Conservation (phyloP, 2,797 vertebrate genomes). For the Urocyon cinereoargenteus region DNA sequence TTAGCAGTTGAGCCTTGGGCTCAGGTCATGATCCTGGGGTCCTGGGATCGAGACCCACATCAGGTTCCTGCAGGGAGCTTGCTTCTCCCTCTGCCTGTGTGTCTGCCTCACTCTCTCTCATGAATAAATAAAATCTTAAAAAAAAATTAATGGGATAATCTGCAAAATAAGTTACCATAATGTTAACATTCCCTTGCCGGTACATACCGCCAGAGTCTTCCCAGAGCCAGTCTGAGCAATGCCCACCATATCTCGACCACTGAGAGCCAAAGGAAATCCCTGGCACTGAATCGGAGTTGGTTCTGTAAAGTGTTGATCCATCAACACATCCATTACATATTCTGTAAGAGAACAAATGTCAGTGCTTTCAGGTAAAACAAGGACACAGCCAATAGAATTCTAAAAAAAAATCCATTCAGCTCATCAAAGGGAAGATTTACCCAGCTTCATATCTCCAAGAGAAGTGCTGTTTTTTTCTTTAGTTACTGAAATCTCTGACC, state of each 20-base stretch:
- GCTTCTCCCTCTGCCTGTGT: too few species aligned
- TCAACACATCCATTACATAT: constrained; percentile 96
- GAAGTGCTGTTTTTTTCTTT: not conserved
- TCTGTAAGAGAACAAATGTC: constrained; percentile 87
- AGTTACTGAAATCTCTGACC: not conserved
- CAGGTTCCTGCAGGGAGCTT: too few species aligned
- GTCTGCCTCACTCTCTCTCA: too few species aligned
- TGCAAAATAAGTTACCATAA: not conserved
- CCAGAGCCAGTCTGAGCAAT: constrained; percentile 99
- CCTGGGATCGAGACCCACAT: too few species aligned
- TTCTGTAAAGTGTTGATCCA: constrained; percentile 97
- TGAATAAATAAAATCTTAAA: not conserved
- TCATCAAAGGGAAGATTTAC: not conserved
- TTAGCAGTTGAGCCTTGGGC: too few species aligned
- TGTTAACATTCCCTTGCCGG: not conserved
- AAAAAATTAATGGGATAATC: not conserved
- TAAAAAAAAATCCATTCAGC: not conserved
- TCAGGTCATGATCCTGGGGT: too few species aligned
- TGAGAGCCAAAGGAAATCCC: constrained; percentile 96
- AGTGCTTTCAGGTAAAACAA: constrained; percentile 38
- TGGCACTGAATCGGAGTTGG: constrained; percentile 98
- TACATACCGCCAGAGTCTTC: constrained; percentile 96
- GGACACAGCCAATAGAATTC: not conserved
- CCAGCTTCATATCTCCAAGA: not conserved
- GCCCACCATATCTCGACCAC: constrained; percentile 98